A percentile compares a stretch with the other conserved stretches of the same genome.
Evolutionary conservation across 2,113 vertebrate genomes (phyloP).

Genomic region (Amia ocellicauda): DNA sequence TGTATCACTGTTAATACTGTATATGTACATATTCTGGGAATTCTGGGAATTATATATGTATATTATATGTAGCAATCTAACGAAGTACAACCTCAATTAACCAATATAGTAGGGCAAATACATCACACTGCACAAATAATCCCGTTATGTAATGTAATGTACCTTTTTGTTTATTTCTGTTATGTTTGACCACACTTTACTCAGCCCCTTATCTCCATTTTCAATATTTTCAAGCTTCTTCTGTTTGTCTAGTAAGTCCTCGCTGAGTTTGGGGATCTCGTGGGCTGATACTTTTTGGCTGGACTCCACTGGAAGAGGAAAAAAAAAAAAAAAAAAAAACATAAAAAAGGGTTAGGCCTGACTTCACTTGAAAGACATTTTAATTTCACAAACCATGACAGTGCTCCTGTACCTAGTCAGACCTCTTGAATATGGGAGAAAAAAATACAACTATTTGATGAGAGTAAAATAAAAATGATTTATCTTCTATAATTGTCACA

Average conservation of each 20-base stretch:
- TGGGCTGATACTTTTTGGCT: slow-evolving; percentile 85
- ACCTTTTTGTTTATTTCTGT: slow-evolving; percentile 95
- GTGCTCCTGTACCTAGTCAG: too few relatives aligned
- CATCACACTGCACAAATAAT: too few relatives aligned
- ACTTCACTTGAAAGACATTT: neutral
- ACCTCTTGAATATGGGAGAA: too few relatives aligned
- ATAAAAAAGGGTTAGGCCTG: neutral
- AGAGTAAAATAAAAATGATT: neutral
- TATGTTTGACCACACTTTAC: slow-evolving; percentile 87
- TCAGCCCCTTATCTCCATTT: slow-evolving; percentile 79
- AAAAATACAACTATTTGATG: neutral
- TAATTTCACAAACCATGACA: neutral
- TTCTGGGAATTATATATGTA: too few relatives aligned
- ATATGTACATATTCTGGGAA: too few relatives aligned
- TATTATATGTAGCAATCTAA: too few relatives aligned
- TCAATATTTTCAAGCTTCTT: slow-evolving; percentile 80
- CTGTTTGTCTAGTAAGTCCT: slow-evolving; percentile 84
- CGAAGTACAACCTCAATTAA: too few relatives aligned
- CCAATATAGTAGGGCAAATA: too few relatives aligned
- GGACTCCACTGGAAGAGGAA: slow-evolving; percentile 80
- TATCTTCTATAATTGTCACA: too few relatives aligned
- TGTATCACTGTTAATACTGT: too few relatives aligned
- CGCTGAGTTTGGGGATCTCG: slow-evolving; percentile 86
- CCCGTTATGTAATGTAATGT: too few relatives aligned
- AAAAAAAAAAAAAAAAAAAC: neutral